Percentiles rank a stretch among this genome's conserved stretches.
phyloP scores from a whole-genome alignment of 2,797 vertebrate species.

The Champsocephalus gunnari region DNA sequence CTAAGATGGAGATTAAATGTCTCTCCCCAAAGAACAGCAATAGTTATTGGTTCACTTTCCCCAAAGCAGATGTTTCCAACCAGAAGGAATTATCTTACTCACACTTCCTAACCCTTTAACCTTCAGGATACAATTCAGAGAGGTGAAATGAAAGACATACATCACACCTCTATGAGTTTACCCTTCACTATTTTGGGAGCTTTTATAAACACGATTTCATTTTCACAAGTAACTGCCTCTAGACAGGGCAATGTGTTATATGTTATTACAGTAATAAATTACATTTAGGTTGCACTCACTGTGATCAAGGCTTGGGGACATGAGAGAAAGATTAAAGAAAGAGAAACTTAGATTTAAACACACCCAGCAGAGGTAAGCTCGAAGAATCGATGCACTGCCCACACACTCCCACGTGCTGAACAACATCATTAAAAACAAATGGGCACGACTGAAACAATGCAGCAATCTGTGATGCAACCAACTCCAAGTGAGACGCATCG shows the following conservation, averaged over 20 bases:
- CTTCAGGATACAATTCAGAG: slow-evolving; percentile 28
- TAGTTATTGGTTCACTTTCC: slow-evolving; percentile 20
- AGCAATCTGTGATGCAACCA: slow-evolving; percentile 60
- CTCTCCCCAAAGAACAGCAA: slow-evolving; percentile 5
- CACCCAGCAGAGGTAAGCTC: slow-evolving; percentile 68
- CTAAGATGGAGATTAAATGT: slow-evolving; percentile 41
- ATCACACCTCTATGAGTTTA: slow-evolving; percentile 38
- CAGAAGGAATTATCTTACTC: slow-evolving; percentile 17
- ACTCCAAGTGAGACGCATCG: slow-evolving; percentile 38
- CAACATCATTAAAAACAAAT: slow-evolving; percentile 77
- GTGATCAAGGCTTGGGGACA: slow-evolving; percentile 54
- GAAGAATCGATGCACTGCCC: slow-evolving; percentile 67
- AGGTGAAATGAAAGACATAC: slow-evolving; percentile 29
- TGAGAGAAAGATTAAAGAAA: slow-evolving; percentile 40
- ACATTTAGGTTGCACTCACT: slow-evolving; percentile 46
- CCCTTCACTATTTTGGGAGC: slow-evolving; percentile 9
- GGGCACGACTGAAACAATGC: slow-evolving; percentile 66
- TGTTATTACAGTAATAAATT: slow-evolving; percentile 72
- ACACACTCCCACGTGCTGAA: slow-evolving; percentile 72
- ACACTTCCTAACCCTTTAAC: slow-evolving; percentile 41
- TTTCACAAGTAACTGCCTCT: slow-evolving; percentile 74
- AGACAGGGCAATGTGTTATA: slow-evolving; percentile 47
- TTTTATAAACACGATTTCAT: slow-evolving; percentile 68
- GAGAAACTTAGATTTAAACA: slow-evolving; percentile 54
- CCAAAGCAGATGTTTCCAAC: slow-evolving; percentile 34